A percentile compares a stretch with the other conserved stretches of the same genome.
Evolutionary conservation across 2,113 vertebrate genomes (phyloP).

Genomic region (Orcinus orca): DNA sequence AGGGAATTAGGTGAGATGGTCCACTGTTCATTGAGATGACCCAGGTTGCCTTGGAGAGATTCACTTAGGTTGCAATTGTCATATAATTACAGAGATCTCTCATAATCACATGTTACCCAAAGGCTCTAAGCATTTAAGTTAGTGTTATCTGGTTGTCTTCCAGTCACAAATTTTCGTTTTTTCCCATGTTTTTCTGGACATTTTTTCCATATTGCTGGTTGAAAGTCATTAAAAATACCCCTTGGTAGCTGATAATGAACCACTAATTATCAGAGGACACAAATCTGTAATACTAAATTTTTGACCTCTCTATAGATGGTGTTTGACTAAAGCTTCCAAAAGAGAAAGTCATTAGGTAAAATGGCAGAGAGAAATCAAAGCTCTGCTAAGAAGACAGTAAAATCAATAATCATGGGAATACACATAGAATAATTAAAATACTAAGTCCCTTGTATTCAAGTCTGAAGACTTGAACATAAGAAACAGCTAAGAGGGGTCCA

Average conservation of each 20-base stretch:
- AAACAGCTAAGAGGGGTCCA: background rate
- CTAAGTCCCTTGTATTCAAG: background rate
- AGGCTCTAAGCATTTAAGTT: background rate
- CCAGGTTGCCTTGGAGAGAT: background rate
- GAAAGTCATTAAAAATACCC: slow-evolving; percentile 26
- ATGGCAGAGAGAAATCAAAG: slow-evolving; percentile 16
- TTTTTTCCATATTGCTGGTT: background rate
- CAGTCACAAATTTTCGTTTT: background rate
- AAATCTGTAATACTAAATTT: background rate
- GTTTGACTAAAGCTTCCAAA: slow-evolving; percentile 1
- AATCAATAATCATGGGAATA: background rate
- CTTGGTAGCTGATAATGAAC: background rate
- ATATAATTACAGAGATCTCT: background rate
- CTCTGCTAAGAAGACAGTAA: background rate
- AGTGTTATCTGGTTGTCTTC: background rate
- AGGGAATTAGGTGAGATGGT: background rate
- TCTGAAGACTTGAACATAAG: background rate
- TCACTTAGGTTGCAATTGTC: background rate
- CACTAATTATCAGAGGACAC: background rate
- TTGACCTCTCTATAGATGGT: background rate
- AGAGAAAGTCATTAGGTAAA: background rate
- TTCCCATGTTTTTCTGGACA: background rate
- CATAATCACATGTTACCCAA: background rate
- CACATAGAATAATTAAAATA: background rate
- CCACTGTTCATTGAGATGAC: background rate